Base-by-base conservation (phyloP, 2,797 vertebrate genomes). In the Ptychobarbus kaznakovi region DNA sequence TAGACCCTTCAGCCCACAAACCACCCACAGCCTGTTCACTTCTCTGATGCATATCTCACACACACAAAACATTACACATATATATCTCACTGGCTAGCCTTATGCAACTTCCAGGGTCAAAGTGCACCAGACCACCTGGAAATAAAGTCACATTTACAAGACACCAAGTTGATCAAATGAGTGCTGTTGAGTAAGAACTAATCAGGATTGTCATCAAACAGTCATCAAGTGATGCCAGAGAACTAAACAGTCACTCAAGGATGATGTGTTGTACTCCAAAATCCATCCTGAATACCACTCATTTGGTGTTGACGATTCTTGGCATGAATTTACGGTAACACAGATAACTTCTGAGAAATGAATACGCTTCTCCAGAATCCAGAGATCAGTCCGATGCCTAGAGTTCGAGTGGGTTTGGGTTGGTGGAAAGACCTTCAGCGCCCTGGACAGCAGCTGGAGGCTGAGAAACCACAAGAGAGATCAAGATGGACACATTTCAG, bases 401-500 rank as follows among this genome's bases (percentile, higher is more conserved):
- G 28, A 76, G 74, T 13, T 20, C 15, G 74, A 76, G 74, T 56
- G 49, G 74, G 74, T 56, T 76, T 38, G 51, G 74, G 74, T n/a
- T n/a, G 32, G 49, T 38, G 74, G 49, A 38, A 76, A 76, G 73
- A 76, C 10, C 18, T 12, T 56, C 73, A 38, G 10, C 3, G 51
- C 46, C 35, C 44, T 74, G 44, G 72, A 51, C 44, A 74, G 15
- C 25, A 20, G 46, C 74, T 76, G 51, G 32, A 56, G 20, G 74
- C 51, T 40, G 32, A 56, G 32, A 38, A 76, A 76, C 72, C 74
- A 38, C 6, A 20, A 4, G 13, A 76, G 46, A 20, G 32, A 38
- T n/a, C 49, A 56, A 56, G 11, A 56, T 56, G 51, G 32, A 56
- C 74, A 56, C 0, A 20, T 5, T 3, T 11, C n/a, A 73, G 25